Percentiles rank a stretch among this genome's conserved stretches.
These are phyloP conservation scores for Geopemphigus sp. DNA, from an alignment of 1,140 invertebrate species.

Conservation along the genomic window DNA sequence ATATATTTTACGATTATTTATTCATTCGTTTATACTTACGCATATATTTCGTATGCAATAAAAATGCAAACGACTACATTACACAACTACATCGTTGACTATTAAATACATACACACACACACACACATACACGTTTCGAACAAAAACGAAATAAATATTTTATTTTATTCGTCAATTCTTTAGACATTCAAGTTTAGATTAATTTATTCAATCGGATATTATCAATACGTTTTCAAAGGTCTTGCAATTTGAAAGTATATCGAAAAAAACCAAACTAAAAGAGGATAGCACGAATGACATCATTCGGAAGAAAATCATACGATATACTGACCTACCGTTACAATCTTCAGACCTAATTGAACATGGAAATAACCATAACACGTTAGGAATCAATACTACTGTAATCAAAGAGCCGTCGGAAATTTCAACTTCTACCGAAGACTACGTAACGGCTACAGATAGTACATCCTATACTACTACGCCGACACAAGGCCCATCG, in stretches of 20 bases:
- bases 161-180: no score
- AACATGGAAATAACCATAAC: neutral
- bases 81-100: no score
- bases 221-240: neutral
- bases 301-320: conserved; percentile 28
- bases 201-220: neutral
- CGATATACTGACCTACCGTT: conserved; percentile 37
- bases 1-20: no score
- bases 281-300: neutral
- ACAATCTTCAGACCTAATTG: conserved; percentile 40
- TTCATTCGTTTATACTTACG: no score
- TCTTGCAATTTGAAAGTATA: conserved; percentile 17
- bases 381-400: neutral
- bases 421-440: conserved; percentile 80
- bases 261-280: conserved; percentile 20
- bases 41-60: no score
- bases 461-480: conserved; percentile 70
- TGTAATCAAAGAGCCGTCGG: conserved; percentile 65
- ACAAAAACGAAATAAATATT: no score
- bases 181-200: neutral
- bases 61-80: no score
- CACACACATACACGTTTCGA: no score
- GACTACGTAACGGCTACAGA: conserved; percentile 78
- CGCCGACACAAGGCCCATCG: conserved; percentile 55
- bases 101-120: no score